Conservation (phyloP, 1,140 invertebrate species). For the Scaptodrosophila lebanonensis region DNA sequence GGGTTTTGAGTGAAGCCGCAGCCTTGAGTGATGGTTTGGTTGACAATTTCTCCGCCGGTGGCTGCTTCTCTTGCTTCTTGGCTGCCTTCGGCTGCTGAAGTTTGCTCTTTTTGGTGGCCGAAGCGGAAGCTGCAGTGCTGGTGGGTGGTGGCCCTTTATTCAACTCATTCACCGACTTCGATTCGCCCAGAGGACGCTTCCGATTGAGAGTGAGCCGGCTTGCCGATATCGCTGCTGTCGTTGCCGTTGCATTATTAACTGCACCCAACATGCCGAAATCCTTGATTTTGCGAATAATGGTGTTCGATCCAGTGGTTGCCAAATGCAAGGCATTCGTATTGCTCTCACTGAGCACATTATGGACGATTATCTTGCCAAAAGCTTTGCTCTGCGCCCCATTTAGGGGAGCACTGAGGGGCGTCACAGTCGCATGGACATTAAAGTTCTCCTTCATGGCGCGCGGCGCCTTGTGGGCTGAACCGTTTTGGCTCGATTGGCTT, state of each 20-base stretch:
- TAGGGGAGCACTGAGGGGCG: constrained; percentile 12
- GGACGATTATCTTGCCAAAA: constrained; percentile 67
- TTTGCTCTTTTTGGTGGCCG: constrained; percentile 29
- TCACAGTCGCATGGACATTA: constrained; percentile 9
- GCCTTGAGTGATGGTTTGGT: not conserved
- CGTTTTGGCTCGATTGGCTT: no score
- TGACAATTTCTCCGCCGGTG: not conserved
- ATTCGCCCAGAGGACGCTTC: constrained; percentile 45
- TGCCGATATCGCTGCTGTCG: constrained; percentile 2
- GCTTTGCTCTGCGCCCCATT: constrained; percentile 48
- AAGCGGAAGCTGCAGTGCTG: not conserved
- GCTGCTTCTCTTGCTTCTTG: constrained; percentile 22
- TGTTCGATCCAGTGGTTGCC: constrained; percentile 60
- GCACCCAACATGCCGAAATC: constrained; percentile 72
- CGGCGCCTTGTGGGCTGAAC: not conserved
- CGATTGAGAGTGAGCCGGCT: constrained; percentile 4
- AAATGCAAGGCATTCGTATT: constrained; percentile 60
- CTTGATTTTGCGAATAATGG: constrained; percentile 69
- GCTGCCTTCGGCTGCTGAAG: no score
- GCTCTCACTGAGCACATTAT: constrained; percentile 68
- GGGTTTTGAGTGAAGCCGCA: constrained; percentile 1
- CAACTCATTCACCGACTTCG: constrained; percentile 26
- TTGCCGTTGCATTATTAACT: constrained; percentile 50
- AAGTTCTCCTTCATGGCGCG: constrained; percentile 31
- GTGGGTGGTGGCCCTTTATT: constrained; percentile 1